phyloP scores from a whole-genome alignment of 2,113 vertebrate genomes.

The Carassius gibelio region DNA sequence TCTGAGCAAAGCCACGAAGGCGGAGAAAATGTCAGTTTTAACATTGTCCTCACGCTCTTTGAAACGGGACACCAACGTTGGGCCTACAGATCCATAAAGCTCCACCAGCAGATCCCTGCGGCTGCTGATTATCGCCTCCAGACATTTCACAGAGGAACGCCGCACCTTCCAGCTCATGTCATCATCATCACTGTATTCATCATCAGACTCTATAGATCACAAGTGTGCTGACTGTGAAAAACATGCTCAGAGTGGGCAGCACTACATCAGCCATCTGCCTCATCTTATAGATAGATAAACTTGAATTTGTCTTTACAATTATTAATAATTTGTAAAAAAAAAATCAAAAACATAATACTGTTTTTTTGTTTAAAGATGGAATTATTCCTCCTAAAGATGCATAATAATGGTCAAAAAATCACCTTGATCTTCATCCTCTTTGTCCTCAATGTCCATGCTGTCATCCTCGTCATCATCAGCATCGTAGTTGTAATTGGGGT shows the following conservation, averaged over 20 bases:
- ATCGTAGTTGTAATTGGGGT: conserved; percentile 93
- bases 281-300: background rate
- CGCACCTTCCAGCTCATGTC: conserved; percentile 98
- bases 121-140: conserved; percentile 83
- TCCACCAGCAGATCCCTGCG: conserved; percentile 84
- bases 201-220: conserved; percentile 81
- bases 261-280: background rate
- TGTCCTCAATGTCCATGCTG: conserved; percentile 86
- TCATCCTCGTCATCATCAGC: conserved; percentile 82
- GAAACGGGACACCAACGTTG: conserved; percentile 85
- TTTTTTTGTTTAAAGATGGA: background rate
- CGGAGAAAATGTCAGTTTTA: conserved; percentile 84
- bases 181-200: conserved; percentile 91
- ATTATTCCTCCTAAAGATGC: background rate
- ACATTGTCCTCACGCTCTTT: conserved; percentile 95
- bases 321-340: background rate
- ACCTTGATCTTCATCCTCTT: conserved; percentile 82
- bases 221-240: background rate
- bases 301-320: background rate
- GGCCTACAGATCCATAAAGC: conserved; percentile 83
- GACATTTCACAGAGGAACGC: conserved; percentile 87
- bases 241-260: background rate
- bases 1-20: conserved; percentile 84
- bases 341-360: too few species aligned
- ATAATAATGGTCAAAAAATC: background rate